These are phyloP conservation scores for Paralichthys olivaceus DNA, from an alignment of 2,113 vertebrate species.

Conservation along the genomic window DNA sequence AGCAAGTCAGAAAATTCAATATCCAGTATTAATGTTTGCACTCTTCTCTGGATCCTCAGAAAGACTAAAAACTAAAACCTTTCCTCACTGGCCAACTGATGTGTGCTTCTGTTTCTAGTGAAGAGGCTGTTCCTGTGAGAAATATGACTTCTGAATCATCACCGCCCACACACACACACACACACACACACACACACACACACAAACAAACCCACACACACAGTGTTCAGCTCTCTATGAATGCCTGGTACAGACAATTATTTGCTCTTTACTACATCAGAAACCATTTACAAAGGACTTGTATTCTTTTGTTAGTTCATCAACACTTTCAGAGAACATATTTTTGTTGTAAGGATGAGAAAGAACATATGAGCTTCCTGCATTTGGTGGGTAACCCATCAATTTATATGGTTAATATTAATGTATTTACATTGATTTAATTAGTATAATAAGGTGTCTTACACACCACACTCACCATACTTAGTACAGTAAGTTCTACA, in stretches of 20 bases:
- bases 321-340: too few relatives aligned
- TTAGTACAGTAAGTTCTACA: too few relatives aligned
- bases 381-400: too few relatives aligned
- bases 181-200: background rate
- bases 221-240: constrained; percentile 28
- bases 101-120: constrained; percentile 67
- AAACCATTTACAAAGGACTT: constrained; percentile 9
- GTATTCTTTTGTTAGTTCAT: too few relatives aligned
- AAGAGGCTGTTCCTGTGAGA: constrained; percentile 75
- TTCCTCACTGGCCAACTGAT: constrained; percentile 51
- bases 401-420: too few relatives aligned
- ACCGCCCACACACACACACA: constrained; percentile 45
- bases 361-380: too few relatives aligned
- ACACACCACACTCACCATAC: too few relatives aligned
- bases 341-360: too few relatives aligned
- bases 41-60: constrained; percentile 4
- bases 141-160: constrained; percentile 77
- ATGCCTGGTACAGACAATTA: constrained; percentile 19
- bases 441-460: too few relatives aligned
- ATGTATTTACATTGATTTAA: too few relatives aligned
- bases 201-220: background rate
- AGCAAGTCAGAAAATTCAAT: background rate
- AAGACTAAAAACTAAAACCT: background rate
- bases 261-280: constrained; percentile 20
- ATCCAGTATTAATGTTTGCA: background rate